phyloP scores from a whole-genome alignment of 2,888 invertebrate genomes.

The Hydraecia micacea region DNA sequence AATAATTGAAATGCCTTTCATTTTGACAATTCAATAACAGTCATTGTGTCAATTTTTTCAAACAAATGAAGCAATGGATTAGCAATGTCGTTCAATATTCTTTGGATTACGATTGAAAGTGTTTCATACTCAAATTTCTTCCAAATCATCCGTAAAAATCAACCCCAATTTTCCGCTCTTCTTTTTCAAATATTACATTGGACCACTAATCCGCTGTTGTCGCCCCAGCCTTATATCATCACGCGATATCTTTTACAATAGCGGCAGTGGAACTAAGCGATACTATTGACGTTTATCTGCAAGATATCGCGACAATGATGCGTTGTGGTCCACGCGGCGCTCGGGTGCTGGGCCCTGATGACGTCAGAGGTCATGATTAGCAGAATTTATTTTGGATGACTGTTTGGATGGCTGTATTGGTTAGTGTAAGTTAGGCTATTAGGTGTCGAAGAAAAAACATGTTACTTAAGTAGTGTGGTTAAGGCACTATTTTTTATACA shows the following conservation, averaged over 20 bases:
- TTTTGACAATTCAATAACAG: too few species aligned
- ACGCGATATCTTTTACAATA: conserved; percentile 52
- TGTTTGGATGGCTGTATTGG: conserved; percentile 13
- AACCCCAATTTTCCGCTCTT: neutral
- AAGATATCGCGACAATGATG: conserved; percentile 37
- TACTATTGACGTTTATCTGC: conserved; percentile 43
- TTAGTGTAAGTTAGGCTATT: too few species aligned
- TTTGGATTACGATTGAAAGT: too few species aligned
- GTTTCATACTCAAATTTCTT: too few species aligned
- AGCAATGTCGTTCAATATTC: too few species aligned
- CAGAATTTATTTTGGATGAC: conserved; percentile 9
- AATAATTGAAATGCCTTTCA: too few species aligned
- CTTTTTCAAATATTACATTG: neutral
- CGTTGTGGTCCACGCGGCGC: conserved; percentile 44
- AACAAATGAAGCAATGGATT: too few species aligned
- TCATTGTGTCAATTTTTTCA: too few species aligned
- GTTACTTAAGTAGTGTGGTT: neutral
- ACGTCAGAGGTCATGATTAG: conserved; percentile 9
- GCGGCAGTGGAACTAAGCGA: conserved; percentile 39
- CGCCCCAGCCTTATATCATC: conserved; percentile 38
- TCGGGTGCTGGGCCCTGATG: conserved; percentile 28
- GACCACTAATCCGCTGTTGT: conserved; percentile 17
- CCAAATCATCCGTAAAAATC: neutral
- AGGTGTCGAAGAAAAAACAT: neutral
- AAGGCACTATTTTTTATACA: too few species aligned